phyloP scores from a whole-genome alignment of 1,140 invertebrate species.

The Drosophila burlai region DNA sequence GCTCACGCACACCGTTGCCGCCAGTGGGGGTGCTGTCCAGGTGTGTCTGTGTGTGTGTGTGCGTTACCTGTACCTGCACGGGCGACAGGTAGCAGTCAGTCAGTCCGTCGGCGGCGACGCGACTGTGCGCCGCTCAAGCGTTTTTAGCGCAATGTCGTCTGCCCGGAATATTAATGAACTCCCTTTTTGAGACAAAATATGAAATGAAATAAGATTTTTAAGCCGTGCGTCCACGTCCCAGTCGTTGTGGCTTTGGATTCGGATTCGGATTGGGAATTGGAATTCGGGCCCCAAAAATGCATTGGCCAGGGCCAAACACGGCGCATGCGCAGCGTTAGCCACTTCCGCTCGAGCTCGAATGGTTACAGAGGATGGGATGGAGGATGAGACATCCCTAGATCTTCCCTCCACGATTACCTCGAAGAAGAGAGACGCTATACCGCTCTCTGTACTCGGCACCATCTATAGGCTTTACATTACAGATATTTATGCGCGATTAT shows the following conservation, averaged over 20 bases:
- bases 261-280: constrained; percentile 38
- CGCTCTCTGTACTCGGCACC: constrained; percentile 23
- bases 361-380: background rate
- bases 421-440: constrained; percentile 11
- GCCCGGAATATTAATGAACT: constrained; percentile 79
- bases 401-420: constrained; percentile 19
- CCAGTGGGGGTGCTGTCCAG: constrained; percentile 65
- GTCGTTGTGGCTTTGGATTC: constrained; percentile 41
- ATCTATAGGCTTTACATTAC: constrained; percentile 63
- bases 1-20: constrained; percentile 45
- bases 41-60: constrained; percentile 12
- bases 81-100: constrained; percentile 64
- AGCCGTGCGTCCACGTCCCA: constrained; percentile 64
- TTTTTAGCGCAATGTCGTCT: constrained; percentile 73
- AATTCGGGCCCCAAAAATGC: constrained; percentile 50
- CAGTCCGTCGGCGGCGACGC: constrained; percentile 12
- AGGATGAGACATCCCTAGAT: constrained; percentile 24
- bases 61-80: constrained; percentile 31
- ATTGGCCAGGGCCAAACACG: constrained; percentile 45
- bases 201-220: constrained; percentile 77
- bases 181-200: constrained; percentile 77
- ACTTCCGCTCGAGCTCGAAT: constrained; percentile 26
- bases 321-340: constrained; percentile 40
- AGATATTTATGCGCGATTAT: constrained; percentile 75
- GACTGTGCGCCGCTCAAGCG: constrained; percentile 52